Percentiles rank a stretch among this genome's conserved stretches.
Evolutionary conservation across 2,113 vertebrate genomes (phyloP).

Genomic region (Lichenostomus cassidix): DNA sequence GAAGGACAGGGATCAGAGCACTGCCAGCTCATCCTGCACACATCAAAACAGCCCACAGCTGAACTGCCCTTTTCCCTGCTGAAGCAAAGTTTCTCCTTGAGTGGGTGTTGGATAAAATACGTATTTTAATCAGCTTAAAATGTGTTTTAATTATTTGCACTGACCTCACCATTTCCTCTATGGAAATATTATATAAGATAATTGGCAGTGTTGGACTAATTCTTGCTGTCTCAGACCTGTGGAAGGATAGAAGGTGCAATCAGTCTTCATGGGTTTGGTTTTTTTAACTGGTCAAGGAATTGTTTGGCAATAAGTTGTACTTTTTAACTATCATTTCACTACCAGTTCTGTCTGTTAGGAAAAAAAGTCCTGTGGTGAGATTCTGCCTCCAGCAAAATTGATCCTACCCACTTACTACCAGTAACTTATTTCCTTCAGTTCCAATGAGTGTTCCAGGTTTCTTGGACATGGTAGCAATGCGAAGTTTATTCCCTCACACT

Average conservation of each 20-base stretch:
- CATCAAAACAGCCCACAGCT: conserved; percentile 20
- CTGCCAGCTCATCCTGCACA: conserved; percentile 13
- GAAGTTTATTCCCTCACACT: not conserved
- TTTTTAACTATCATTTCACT: not conserved
- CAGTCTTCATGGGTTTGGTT: not conserved
- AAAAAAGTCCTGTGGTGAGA: not conserved
- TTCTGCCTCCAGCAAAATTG: not conserved
- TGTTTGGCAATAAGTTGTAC: not conserved
- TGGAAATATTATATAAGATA: not conserved
- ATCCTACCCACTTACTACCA: not conserved
- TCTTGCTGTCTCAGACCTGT: conserved; percentile 7
- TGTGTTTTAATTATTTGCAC: conserved; percentile 8
- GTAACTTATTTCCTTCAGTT: not conserved
- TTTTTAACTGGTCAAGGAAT: not conserved
- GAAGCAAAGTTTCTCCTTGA: not conserved
- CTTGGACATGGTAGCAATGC: rapidly evolving
- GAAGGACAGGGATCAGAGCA: conserved; percentile 51
- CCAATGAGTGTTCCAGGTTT: not conserved
- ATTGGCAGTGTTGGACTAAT: not conserved
- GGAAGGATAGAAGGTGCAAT: not conserved
- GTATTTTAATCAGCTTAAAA: not conserved
- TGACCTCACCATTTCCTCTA: not conserved
- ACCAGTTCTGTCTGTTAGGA: not conserved
- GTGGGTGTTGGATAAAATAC: not conserved
- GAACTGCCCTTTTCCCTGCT: conserved; percentile 20